Evolutionary conservation across 1,140 invertebrate genomes (phyloP), one percentile per base, ranked within the genome.

Genomic region (Atta colombica): DNA sequence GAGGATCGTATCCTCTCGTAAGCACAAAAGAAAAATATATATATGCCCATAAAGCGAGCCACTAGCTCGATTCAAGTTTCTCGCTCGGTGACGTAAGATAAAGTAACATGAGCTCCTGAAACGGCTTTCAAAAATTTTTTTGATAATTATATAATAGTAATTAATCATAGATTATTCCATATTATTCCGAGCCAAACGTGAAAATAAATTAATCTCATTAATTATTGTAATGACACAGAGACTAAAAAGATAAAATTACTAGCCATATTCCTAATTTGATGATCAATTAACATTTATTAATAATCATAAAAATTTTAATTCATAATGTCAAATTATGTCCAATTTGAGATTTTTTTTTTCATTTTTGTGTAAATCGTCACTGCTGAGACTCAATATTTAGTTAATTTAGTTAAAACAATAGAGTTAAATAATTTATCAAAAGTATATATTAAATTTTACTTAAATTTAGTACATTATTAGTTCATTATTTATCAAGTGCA

Each of bases 21-120:
- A 35, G 49, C n/a, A 66, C 49, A 31, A 87, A 78, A 78, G 49
- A 80, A 81, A 90, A 69, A 78, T 65, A 78, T 25, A 45, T 55
- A 84, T 51, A 45, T 66, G 4, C 55, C 18, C 55, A 72, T 35
- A 21, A 82, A 72, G n/a, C 51, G 21, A 77, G 45, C 53, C 53
- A 60, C 45, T 74, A 61, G 77, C 39, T 71, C 49, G 14, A 84
- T 63, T 85, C 74, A 60, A 78, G 74, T 14, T 49, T 66, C n/a
- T 66, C 14, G 60, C 25, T 16, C 28, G 8, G 25, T 74, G 69
- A 51, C 25, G 68, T 72, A 72, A 84, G 45, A 61, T 72, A 14
- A 45, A 35, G 55, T 49, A 31, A 72, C 55, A 3, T n/a, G 68
- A 51, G 55, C 39, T 61, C 14, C 35, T 25, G 1, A 21, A 49